These are phyloP conservation scores for Teleogryllus oceanicus DNA, from an alignment of 2,888 invertebrate genomes.

Conservation along the genomic window DNA sequence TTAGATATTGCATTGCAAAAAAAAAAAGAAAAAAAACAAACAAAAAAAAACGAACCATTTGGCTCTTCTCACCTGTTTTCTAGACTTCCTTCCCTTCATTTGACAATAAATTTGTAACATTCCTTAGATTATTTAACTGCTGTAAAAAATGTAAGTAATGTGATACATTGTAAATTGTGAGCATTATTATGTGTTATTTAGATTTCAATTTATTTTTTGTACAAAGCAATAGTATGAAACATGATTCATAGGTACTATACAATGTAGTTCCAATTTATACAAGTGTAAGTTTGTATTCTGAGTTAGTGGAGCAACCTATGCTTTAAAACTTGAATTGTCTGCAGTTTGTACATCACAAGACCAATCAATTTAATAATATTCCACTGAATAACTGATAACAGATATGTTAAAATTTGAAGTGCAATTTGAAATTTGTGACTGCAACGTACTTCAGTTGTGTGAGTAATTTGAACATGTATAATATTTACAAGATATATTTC, in stretches of 20 bases:
- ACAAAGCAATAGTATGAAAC: neutral
- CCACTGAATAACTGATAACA: neutral
- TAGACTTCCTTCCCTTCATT: neutral
- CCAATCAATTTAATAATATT: neutral
- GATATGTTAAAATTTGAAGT: neutral
- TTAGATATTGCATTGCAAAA: no score
- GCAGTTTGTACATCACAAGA: conserved; percentile 1
- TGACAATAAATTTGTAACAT: conserved; percentile 7
- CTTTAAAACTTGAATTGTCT: neutral
- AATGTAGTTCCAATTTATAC: neutral
- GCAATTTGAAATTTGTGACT: neutral
- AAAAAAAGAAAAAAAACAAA: no score
- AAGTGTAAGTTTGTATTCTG: neutral
- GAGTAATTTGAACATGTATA: neutral
- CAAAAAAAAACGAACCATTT: no score
- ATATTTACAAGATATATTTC: neutral
- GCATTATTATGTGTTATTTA: neutral
- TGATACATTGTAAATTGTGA: conserved; percentile 7
- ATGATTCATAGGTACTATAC: neutral
- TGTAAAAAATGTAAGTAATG: conserved; percentile 10
- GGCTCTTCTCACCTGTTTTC: no score
- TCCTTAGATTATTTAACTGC: conserved; percentile 18
- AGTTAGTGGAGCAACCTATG: neutral
- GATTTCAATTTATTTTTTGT: neutral
- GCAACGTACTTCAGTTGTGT: neutral